Evolutionary conservation across 2,797 vertebrate species (phyloP), one percentile per base, ranked within the genome.

Genomic region (Gambelia wislizenii): DNA sequence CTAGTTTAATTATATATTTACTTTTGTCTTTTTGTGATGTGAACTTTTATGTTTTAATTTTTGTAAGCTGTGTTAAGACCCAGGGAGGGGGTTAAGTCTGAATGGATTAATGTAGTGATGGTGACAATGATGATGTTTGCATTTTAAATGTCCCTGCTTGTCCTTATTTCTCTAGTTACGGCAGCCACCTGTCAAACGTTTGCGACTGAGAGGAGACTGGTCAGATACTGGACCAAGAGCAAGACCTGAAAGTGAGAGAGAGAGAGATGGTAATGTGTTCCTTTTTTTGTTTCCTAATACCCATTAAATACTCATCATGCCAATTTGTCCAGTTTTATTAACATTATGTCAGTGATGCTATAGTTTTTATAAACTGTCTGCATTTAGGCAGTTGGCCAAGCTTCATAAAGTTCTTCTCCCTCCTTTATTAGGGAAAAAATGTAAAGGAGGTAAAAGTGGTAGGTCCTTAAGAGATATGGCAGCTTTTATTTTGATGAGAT

Each of bases 181-280:
- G 70, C 99, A 99, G 95, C 99, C 99, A 89, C 99, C 99, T 0
- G 98, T 99, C 86, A 99, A 99, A 94, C 98, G 99, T 30, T 97
- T 99, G 92, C 96, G 99, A 93, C 97, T 99, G 42, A 97, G 99
- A 94, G 99, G 99, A 30, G 99, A 99, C 95, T 99, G 99, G 99
- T 99, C 99, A 59, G 99, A 99, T 95, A 99, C 99, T 22, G 99
- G 99, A 94, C 99, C 99, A 76, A 98, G 99, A 90, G 99, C 99
- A 92, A 98, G 99, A 14, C 99, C 99, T 0, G 99, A 99, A 97
- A 99, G 99, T 61, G 99, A 99, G 96, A 96, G 99, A 91, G 99
- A 99, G 95, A 96, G 99, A 95, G 99, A 99, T 89, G 99, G 99
- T 99, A 98, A 97, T 47, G 18, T 83, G 12, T 93, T 72, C 91